Conservation (phyloP, 2,888 invertebrate genomes). For the Agonopterix heracliana region DNA sequence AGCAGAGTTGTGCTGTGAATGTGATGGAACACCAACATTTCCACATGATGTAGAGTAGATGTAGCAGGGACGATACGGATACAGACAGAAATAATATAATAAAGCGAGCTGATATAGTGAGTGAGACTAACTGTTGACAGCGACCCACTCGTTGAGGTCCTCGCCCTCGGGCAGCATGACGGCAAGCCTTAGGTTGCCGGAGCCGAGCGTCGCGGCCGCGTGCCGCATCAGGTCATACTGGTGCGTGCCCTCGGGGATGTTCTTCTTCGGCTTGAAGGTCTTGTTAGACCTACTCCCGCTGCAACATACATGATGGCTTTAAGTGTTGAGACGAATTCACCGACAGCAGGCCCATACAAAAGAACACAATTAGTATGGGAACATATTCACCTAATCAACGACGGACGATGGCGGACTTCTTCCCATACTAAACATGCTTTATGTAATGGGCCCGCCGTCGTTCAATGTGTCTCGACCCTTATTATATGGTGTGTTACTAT, state of each 20-base stretch:
- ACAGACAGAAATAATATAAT: background rate
- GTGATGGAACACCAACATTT: no score
- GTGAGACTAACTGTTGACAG: conserved; percentile 96
- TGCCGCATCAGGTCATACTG: conserved; percentile 99
- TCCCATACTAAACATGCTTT: no score
- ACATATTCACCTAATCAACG: no score
- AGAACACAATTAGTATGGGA: background rate
- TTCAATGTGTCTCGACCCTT: no score
- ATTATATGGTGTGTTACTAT: no score
- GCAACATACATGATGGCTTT: conserved; percentile 20
- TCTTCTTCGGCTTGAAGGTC: conserved; percentile 99
- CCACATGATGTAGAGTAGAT: no score
- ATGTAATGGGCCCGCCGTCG: no score
- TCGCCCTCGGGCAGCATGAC: conserved; percentile 99
- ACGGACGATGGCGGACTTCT: no score
- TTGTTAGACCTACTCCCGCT: conserved; percentile 95
- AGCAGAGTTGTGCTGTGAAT: no score
- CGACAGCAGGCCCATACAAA: background rate
- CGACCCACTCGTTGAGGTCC: conserved; percentile 99
- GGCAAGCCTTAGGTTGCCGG: conserved; percentile 96
- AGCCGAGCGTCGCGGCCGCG: conserved; percentile 98
- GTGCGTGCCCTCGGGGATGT: conserved; percentile 98
- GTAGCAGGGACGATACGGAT: background rate
- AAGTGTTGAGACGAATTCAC: no score
- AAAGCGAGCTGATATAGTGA: no score